Base-by-base conservation (phyloP, 2,797 vertebrate genomes). In the Spondyliosoma cantharus region DNA sequence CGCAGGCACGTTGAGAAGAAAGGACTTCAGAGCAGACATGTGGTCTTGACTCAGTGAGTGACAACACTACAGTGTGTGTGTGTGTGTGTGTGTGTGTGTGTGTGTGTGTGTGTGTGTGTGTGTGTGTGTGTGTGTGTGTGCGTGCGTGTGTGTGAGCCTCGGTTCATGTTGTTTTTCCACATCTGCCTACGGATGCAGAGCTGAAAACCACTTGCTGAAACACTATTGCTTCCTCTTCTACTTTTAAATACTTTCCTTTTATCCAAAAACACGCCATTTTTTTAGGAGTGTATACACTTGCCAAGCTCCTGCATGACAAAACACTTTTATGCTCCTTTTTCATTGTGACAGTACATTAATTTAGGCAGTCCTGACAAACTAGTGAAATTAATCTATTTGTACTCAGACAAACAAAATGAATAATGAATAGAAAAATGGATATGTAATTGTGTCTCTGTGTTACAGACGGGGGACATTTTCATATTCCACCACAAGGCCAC, bases 1-100 rank as follows among this genome's bases (percentile, higher is more conserved):
- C 92, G 79, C 88, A 84, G 86, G 81, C 87, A 77, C 66, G 71
- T 90, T 67, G 82, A 90, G 89, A 90, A 91, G 84, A 91, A 93
- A 93, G 83, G 81, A 84, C 90, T 94, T 92, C 83, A 92, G 91
- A 94, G 90, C 84, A 92, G 90, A 90, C 85, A 83, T 89, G 91
- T 90, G 93, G 93, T 92, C 86, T 90, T 87, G 86, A 92, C 84
- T 95, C 89, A 87, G 67, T 91, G 90, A 93, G 86, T 90, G 91
- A 92, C 92, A 92, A 90, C 87, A 77, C 59, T 32, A 78, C 65
- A 37, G 66, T 80, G 70, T 81, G 84, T 81, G 74, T 73, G 71
- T 83, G 62, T 79, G 80, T 57, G 70, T 65, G 70, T 45, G 62
- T 73, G 71, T 83, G 62, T 79, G 80, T 57, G 70, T 65, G 70